Evolutionary conservation across 2,888 invertebrate genomes (phyloP).

Genomic region (Poecilus cupreus): DNA sequence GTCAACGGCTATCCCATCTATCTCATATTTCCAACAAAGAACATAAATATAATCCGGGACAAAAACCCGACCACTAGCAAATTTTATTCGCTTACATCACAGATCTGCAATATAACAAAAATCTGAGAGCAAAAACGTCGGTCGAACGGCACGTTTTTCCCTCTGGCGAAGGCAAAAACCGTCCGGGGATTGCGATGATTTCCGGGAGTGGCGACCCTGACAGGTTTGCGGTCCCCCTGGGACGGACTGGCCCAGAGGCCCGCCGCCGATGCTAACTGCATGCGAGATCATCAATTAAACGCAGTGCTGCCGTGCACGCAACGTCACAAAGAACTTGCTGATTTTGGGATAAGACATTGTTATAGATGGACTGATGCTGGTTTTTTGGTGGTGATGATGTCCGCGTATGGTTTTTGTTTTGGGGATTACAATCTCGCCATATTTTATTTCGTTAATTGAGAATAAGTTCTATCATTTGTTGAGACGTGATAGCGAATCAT

Average conservation of each 20-base stretch:
- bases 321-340: neutral
- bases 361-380: no score
- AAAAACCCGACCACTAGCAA: constrained; percentile 17
- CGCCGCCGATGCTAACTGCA: constrained; percentile 1
- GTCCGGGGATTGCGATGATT: constrained; percentile 48
- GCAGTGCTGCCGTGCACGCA: neutral
- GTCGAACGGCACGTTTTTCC: constrained; percentile 40
- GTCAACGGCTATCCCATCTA: neutral
- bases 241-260: constrained; percentile 46
- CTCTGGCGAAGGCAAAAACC: constrained; percentile 39
- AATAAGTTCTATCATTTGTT: no score
- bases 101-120: constrained; percentile 43
- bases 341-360: no score
- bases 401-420: no score
- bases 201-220: constrained; percentile 51
- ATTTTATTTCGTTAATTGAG: no score
- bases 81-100: constrained; percentile 42
- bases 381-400: no score
- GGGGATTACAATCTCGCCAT: no score
- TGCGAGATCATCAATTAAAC: constrained; percentile 39
- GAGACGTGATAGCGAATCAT: no score
- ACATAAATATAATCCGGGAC: constrained; percentile 35
- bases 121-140: constrained; percentile 37
- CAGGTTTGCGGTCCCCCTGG: constrained; percentile 51
- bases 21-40: neutral